Evolutionary conservation across 2,888 invertebrate genomes (phyloP), one percentile per base, ranked within the genome.

Genomic region (Galerucella pusilla): DNA sequence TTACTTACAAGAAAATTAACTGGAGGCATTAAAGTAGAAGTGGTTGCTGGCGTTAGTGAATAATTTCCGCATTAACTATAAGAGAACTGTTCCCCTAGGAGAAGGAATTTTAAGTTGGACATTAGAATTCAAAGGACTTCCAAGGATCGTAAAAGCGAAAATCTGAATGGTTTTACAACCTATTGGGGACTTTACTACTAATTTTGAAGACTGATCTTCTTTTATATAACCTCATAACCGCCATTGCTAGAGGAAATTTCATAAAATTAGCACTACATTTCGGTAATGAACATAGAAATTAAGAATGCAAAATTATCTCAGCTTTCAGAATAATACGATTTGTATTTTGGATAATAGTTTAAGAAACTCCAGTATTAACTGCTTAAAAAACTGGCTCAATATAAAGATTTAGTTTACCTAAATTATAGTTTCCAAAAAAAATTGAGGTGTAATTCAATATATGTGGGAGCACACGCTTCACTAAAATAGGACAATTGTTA

Each of bases 111-210:
- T 80, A 82, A 83, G 81, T 82, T 76, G 80, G 75, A 77, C 81
- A 83, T 82, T 83, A 82, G 82, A 81, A 82, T 83, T 81, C 83
- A 81, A 80, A 78, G 78, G 80, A 81, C 79, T 80, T 77, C 73
- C 79, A 77, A 75, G 79, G 76, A 74, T 81, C 80, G 81, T 83
- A 82, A 83, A 83, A 80, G 78, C 79, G 80, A 78, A 80, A 81
- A 81, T 83, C 80, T 79, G 76, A 80, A 82, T 83, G 82, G 82
- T 79, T 83, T 83, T 83, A 83, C 81, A 81, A 82, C 82, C 79
- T 80, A 79, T 78, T 68, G 72, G 82, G 80, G 82, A 81, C 78
- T 78, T 75, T 74, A 78, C 77, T 76, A 74, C 79, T 82, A 82
- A 82, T 83, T 81, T 78, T 74, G 68, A 74, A 75, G 79, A 79